phyloP scores from a whole-genome alignment of 2,797 vertebrate species.

The Pristis pectinata region DNA sequence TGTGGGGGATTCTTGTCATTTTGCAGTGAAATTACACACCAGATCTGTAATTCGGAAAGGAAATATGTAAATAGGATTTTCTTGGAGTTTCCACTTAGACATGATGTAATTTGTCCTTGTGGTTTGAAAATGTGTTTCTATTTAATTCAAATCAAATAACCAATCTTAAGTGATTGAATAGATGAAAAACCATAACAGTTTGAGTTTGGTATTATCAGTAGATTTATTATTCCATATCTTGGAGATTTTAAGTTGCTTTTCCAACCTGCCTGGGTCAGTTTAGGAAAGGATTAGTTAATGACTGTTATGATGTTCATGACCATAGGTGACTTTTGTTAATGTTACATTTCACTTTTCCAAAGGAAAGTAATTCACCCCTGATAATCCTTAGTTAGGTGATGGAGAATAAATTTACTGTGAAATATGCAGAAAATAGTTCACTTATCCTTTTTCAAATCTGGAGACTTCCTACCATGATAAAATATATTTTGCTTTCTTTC shows the following conservation, averaged over 20 bases:
- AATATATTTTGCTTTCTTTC: too few species aligned
- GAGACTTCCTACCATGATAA: background rate
- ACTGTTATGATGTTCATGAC: background rate
- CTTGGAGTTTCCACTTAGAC: constrained; percentile 51
- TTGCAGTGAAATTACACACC: constrained; percentile 62
- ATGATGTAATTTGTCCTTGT: background rate
- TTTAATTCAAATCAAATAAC: background rate
- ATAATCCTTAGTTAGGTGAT: background rate
- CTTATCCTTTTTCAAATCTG: background rate
- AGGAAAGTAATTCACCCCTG: background rate
- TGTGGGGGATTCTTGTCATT: constrained; percentile 51
- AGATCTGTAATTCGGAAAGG: constrained; percentile 54
- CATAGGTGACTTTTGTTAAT: background rate
- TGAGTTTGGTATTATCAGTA: background rate
- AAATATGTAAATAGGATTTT: constrained; percentile 63
- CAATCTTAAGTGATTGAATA: background rate
- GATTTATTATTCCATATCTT: background rate
- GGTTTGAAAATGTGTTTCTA: background rate
- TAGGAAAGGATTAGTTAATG: constrained; percentile 2
- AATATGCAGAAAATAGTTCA: background rate
- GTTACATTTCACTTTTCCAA: background rate
- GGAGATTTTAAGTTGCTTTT: background rate
- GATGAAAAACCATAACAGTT: background rate
- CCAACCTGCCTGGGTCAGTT: background rate
- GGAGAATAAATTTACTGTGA: background rate